Evolutionary conservation across 1,140 invertebrate species (phyloP).

Genomic region (Streblospio benedicti): DNA sequence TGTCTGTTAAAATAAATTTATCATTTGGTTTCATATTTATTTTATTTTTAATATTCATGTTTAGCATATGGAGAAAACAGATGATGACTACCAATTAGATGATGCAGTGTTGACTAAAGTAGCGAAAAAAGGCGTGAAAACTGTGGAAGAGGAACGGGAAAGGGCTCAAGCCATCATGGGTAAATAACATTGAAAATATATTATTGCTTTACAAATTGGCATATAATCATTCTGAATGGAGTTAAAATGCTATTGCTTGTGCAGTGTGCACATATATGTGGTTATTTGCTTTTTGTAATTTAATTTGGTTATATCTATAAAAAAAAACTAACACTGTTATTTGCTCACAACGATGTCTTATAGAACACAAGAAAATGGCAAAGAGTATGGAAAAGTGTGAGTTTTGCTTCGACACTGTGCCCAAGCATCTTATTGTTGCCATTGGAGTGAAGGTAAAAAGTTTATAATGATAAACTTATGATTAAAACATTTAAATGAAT

Average conservation of each 20-base stretch:
- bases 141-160: slow-evolving; percentile 58
- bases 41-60: too few relatives aligned
- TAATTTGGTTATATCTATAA: not conserved
- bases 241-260: too few relatives aligned
- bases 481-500: slow-evolving; percentile 15
- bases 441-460: slow-evolving; percentile 61
- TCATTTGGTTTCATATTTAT: not conserved
- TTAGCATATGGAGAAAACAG: slow-evolving; percentile 10
- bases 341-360: too few relatives aligned
- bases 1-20: not conserved
- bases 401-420: slow-evolving; percentile 72
- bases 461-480: not conserved
- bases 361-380: slow-evolving; percentile 60
- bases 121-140: slow-evolving; percentile 53
- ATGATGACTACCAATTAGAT: slow-evolving; percentile 69
- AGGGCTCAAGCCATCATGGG: slow-evolving; percentile 58
- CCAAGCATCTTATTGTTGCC: slow-evolving; percentile 79
- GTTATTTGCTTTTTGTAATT: not conserved
- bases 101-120: slow-evolving; percentile 75
- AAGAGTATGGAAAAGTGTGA: slow-evolving; percentile 68
- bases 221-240: too few relatives aligned
- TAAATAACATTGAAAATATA: too few relatives aligned
- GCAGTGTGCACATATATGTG: too few relatives aligned
- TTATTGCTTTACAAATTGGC: too few relatives aligned
- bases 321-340: too few relatives aligned